Conservation (phyloP, 2,113 vertebrate genomes). For the Penelope pileata region DNA sequence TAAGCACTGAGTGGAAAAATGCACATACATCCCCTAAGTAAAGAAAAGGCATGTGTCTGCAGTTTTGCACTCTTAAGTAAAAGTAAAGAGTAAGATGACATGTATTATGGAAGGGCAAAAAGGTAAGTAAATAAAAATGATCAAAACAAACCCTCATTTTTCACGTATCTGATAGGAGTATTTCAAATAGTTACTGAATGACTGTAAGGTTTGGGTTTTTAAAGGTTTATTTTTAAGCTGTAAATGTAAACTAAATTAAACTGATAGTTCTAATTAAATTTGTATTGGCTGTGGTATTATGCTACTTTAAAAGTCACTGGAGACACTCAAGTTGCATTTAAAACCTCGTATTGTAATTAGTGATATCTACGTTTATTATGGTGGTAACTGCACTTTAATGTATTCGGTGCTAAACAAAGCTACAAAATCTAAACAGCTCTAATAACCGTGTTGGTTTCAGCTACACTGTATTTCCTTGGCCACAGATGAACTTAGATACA, state of each 20-base stretch:
- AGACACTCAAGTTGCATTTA: slow-evolving; percentile 74
- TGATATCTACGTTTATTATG: slow-evolving; percentile 77
- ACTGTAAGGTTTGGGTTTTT: background rate
- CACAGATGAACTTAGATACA: background rate
- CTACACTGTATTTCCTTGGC: background rate
- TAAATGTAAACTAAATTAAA: slow-evolving; percentile 78
- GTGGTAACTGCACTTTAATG: slow-evolving; percentile 72
- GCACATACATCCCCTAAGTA: background rate
- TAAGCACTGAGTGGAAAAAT: background rate
- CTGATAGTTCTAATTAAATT: slow-evolving; percentile 82
- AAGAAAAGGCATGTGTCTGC: background rate
- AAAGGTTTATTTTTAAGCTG: slow-evolving; percentile 25
- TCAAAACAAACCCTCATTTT: background rate
- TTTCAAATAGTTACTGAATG: slow-evolving; percentile 37
- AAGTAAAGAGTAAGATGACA: background rate
- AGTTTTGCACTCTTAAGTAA: background rate
- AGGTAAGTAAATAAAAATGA: slow-evolving; percentile 2
- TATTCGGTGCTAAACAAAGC: slow-evolving; percentile 66
- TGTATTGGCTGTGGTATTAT: slow-evolving; percentile 75
- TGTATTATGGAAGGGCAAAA: background rate
- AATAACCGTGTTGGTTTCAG: slow-evolving; percentile 24
- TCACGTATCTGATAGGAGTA: background rate
- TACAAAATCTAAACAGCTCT: slow-evolving; percentile 48
- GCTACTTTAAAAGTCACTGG: slow-evolving; percentile 75
- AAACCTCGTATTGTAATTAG: slow-evolving; percentile 78